Percentiles rank a stretch among this genome's conserved stretches.
Conservation (phyloP, 2,113 vertebrate genomes). For the Indicator indicator region DNA sequence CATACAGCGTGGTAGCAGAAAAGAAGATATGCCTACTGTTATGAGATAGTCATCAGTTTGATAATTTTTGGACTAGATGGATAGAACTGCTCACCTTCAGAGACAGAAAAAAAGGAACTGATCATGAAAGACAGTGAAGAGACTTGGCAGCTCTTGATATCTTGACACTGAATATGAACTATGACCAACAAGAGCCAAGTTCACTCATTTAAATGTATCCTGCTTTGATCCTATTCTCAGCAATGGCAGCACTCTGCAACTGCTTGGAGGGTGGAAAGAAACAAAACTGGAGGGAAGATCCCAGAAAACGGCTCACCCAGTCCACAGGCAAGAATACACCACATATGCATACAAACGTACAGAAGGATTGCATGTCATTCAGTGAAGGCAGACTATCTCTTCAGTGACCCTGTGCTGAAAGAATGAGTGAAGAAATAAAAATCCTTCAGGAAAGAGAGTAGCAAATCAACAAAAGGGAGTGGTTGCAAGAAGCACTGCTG, state of each 20-base stretch:
- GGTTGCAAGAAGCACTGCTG: neutral
- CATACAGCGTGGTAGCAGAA: neutral
- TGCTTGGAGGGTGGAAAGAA: neutral
- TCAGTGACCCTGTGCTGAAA: neutral
- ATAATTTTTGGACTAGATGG: neutral
- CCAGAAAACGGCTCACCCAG: neutral
- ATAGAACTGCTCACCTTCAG: neutral
- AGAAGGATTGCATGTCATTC: neutral
- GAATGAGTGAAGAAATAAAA: neutral
- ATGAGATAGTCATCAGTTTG: neutral
- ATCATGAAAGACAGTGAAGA: neutral
- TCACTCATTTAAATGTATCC: neutral
- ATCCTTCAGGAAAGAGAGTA: neutral
- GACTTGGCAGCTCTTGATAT: neutral
- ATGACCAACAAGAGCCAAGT: neutral
- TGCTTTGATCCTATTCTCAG: neutral
- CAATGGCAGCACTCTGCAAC: neutral
- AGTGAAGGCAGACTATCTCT: neutral
- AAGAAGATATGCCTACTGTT: neutral
- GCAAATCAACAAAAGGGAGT: neutral
- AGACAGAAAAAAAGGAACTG: neutral
- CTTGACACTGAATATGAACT: neutral
- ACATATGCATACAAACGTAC: neutral
- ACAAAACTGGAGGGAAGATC: neutral
- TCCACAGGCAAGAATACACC: neutral